These are phyloP conservation scores for Argyresthia goedartella DNA, from an alignment of 2,888 invertebrate genomes.

Conservation along the genomic window DNA sequence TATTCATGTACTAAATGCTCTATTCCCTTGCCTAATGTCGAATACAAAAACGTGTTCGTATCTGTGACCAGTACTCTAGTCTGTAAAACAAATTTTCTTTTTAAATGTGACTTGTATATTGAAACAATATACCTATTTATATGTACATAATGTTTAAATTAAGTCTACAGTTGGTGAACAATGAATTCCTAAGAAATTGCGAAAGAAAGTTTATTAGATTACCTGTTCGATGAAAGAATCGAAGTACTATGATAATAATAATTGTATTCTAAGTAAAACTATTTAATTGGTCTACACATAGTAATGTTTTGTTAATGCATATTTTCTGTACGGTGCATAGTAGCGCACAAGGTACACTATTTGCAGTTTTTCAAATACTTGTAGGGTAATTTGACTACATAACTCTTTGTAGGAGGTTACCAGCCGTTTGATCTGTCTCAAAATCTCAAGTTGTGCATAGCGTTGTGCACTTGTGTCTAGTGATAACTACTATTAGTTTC, in stretches of 20 bases:
- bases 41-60: conserved; percentile 21
- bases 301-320: neutral
- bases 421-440: too few species aligned
- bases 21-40: conserved; percentile 48
- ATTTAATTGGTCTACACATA: neutral
- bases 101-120: conserved; percentile 25
- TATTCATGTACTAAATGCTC: too few species aligned
- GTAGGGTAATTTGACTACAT: too few species aligned
- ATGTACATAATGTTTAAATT: neutral
- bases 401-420: too few species aligned
- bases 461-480: too few species aligned
- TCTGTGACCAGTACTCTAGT: conserved; percentile 65
- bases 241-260: neutral
- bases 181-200: neutral
- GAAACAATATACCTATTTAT: conserved; percentile 14
- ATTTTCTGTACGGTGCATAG: neutral
- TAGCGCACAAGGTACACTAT: neutral
- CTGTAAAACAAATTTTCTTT: conserved; percentile 34
- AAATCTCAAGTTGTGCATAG: too few species aligned
- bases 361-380: too few species aligned
- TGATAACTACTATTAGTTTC: too few species aligned
- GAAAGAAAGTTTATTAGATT: neutral
- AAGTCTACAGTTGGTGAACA: neutral
- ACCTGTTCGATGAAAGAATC: neutral
- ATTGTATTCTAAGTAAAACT: neutral